Base-by-base conservation (phyloP, 1,140 invertebrate genomes). In the Eueides isabella region DNA sequence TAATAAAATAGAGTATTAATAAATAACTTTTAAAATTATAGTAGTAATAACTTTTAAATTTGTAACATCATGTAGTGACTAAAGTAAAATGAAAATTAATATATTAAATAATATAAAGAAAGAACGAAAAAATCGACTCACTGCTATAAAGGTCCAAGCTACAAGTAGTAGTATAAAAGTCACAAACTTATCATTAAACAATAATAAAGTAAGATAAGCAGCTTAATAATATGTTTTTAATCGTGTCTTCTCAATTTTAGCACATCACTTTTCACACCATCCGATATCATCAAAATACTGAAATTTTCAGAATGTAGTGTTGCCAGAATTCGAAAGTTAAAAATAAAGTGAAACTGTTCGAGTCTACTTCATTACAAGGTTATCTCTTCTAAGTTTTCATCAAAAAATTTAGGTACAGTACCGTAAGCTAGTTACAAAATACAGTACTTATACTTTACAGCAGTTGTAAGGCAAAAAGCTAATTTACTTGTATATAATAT, bases 241-340 rank as follows among this genome's bases (percentile, higher is more conserved):
- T 26, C 48, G 23, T 55, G 48, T 55, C 48, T 55, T 55, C 23
- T 55, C 48, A 26, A 55, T 55, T 55, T 55, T 55, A 26, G 48
- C 48, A n/a, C 9, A 55, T 55, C 23, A 4, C 48, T n/a, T 48
- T 26, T 4, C 9, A 9, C 23, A 69, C 48, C 44, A 69, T 61
- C 23, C 48, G 48, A 69, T 23, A 61, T 31, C 26, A 61, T n/a
- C 66, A 55, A 67, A 67, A 67, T 67, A 67, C 44, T 69, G 67
- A 69, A 68, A 69, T 69, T 69, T 69, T 69, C 67, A 69, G 44
- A 23, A 55, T 38, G 5, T 55, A 55, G 48, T 55, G 48, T 55
- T 55, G 48, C 48, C 48, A 55, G 19, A 23, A 55, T 55, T 23
- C 48, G 41, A 48, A 48, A 48, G 16, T 48, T 48, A 48, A 48